These are phyloP conservation scores for Copidosoma aretas DNA, from an alignment of 2,888 invertebrate genomes.

Conservation along the genomic window DNA sequence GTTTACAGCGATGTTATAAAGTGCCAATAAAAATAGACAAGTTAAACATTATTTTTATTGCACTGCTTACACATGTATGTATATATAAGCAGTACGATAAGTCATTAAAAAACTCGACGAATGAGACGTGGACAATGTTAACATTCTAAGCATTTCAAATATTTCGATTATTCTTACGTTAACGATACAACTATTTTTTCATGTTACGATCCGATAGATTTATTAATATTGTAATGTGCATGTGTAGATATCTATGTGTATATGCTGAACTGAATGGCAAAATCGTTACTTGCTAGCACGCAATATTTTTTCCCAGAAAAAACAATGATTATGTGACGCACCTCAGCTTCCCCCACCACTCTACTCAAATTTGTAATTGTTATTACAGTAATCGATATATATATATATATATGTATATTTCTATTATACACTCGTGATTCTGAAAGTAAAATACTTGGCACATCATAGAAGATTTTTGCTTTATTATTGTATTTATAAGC, in stretches of 20 bases:
- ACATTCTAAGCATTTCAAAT: slow-evolving; percentile 23
- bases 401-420: slow-evolving; percentile 16
- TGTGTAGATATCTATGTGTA: slow-evolving; percentile 3
- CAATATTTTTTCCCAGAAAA: slow-evolving; percentile 15
- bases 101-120: slow-evolving; percentile 14
- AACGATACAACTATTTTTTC: slow-evolving; percentile 15
- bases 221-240: not conserved
- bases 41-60: slow-evolving; percentile 33
- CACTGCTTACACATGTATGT: not conserved
- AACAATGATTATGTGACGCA: slow-evolving; percentile 25
- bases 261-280: slow-evolving; percentile 22
- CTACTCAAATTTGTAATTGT: slow-evolving; percentile 9
- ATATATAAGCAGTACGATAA: not conserved
- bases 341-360: slow-evolving; percentile 17
- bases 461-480: slow-evolving; percentile 37
- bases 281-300: slow-evolving; percentile 23
- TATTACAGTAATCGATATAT: slow-evolving; percentile 32
- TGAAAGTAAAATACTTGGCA: slow-evolving; percentile 43
- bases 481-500: slow-evolving; percentile 28
- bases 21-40: slow-evolving; percentile 37
- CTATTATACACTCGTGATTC: slow-evolving; percentile 34
- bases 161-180: slow-evolving; percentile 21
- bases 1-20: slow-evolving; percentile 35
- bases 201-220: not conserved
- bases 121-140: slow-evolving; percentile 28